Percentiles rank a stretch among this genome's conserved stretches.
Evolutionary conservation across 2,888 invertebrate species (phyloP).

Genomic region (Drosophila ezoana): DNA sequence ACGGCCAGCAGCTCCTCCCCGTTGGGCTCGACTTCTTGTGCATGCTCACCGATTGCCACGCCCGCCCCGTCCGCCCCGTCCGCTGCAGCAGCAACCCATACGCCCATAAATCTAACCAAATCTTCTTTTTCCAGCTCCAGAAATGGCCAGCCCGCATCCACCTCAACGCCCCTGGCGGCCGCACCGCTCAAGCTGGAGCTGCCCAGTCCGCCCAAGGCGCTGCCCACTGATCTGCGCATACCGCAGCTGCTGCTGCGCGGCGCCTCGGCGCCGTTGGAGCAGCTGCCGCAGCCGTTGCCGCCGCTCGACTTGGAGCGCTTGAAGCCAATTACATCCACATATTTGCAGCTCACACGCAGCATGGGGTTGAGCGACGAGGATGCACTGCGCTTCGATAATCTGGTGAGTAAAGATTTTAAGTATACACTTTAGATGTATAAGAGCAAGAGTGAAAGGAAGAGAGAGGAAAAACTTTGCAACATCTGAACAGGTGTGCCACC

Average conservation of each 20-base stretch:
- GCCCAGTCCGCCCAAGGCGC: conserved; percentile 65
- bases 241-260: conserved; percentile 59
- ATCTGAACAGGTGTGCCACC: too few species aligned
- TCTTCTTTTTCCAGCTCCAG: conserved; percentile 76
- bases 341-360: conserved; percentile 93
- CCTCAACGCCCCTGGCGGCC: conserved; percentile 61
- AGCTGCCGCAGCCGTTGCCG: conserved; percentile 58
- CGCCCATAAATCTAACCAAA: conserved; percentile 83
- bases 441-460: not conserved
- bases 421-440: conserved; percentile 76
- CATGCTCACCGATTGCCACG: conserved; percentile 61
- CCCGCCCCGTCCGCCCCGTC: conserved; percentile 13
- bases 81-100: conserved; percentile 34
- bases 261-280: conserved; percentile 35
- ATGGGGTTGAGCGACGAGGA: conserved; percentile 88
- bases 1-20: conserved; percentile 54
- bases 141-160: conserved; percentile 54
- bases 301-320: conserved; percentile 85
- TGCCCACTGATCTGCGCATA: conserved; percentile 63
- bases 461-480: not conserved
- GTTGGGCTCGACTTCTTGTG: conserved; percentile 46
- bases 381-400: conserved; percentile 87
- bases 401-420: conserved; percentile 86
- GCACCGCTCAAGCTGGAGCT: conserved; percentile 65
- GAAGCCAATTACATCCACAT: conserved; percentile 95